These are phyloP conservation scores for Sycobia sp. DNA, from an alignment of 1,140 invertebrate species.

Conservation along the genomic window DNA sequence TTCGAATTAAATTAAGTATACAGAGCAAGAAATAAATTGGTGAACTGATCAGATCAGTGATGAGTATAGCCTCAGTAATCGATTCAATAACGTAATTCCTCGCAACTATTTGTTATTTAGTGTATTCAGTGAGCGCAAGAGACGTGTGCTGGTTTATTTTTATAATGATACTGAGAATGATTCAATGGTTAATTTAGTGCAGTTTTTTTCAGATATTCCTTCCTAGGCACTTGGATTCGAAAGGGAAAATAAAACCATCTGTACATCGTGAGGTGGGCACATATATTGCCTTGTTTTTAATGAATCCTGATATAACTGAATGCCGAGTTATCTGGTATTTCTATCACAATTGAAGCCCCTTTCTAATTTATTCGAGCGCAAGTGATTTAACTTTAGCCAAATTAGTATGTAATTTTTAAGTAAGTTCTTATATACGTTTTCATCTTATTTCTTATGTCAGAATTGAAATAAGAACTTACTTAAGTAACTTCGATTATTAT, in stretches of 20 bases:
- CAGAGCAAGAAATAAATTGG: too few relatives aligned
- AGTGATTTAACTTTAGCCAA: background rate
- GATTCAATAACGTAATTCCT: too few relatives aligned
- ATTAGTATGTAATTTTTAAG: too few relatives aligned
- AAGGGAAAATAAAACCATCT: slow-evolving; percentile 26
- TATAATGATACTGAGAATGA: slow-evolving; percentile 18
- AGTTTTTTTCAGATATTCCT: slow-evolving; percentile 20
- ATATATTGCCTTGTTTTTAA: too few relatives aligned
- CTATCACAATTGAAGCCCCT: slow-evolving; percentile 33
- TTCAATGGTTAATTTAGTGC: slow-evolving; percentile 24
- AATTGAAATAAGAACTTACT: too few relatives aligned
- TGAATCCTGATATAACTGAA: slow-evolving; percentile 10
- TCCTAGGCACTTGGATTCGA: slow-evolving; percentile 35
- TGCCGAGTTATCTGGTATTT: background rate
- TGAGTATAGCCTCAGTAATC: too few relatives aligned
- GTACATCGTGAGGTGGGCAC: slow-evolving; percentile 12
- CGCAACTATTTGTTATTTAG: too few relatives aligned
- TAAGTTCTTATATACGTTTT: too few relatives aligned
- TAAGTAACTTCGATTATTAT: too few relatives aligned
- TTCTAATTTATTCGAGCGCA: background rate
- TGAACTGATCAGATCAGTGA: too few relatives aligned
- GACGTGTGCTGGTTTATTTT: slow-evolving; percentile 23
- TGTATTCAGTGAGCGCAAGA: slow-evolving; percentile 23
- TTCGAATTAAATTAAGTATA: too few relatives aligned
- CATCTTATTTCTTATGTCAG: too few relatives aligned